These are phyloP conservation scores for Gavialis gangeticus DNA, from an alignment of 2,113 vertebrate genomes.

Conservation along the genomic window DNA sequence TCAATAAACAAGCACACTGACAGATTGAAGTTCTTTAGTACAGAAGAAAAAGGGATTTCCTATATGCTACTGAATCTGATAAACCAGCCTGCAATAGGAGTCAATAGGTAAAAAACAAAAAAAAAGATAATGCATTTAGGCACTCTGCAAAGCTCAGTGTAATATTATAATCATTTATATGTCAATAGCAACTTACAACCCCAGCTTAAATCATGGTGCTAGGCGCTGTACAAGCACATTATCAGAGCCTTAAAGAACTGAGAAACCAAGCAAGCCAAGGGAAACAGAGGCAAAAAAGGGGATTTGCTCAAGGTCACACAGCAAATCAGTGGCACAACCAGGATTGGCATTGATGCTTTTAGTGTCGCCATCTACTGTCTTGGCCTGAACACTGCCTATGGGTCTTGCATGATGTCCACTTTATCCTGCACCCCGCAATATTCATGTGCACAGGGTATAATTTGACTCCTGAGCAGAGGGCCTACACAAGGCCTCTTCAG, in stretches of 20 bases:
- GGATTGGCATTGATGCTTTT: not conserved
- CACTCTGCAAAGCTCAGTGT: accelerated
- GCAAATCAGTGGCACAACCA: not conserved
- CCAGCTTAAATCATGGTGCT: not conserved
- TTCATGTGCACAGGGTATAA: not conserved
- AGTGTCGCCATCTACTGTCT: not conserved
- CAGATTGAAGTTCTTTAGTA: not conserved
- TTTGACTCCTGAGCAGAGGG: not conserved
- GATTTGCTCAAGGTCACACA: not conserved
- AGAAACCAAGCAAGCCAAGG: not conserved
- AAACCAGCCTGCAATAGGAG: not conserved
- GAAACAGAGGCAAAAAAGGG: accelerated
- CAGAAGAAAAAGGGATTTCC: not conserved
- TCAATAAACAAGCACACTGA: not conserved
- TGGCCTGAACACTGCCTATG: not conserved
- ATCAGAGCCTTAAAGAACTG: not conserved
- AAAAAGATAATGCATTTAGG: not conserved
- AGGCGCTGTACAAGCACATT: accelerated
- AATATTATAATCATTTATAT: not conserved
- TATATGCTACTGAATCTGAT: not conserved
- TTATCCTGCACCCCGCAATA: accelerated
- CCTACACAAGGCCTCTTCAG: not conserved
- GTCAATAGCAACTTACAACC: not conserved
- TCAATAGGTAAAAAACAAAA: no score
- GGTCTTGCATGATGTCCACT: not conserved